Conservation (phyloP, 2,113 vertebrate genomes). For the Tragelaphus buxtoni region DNA sequence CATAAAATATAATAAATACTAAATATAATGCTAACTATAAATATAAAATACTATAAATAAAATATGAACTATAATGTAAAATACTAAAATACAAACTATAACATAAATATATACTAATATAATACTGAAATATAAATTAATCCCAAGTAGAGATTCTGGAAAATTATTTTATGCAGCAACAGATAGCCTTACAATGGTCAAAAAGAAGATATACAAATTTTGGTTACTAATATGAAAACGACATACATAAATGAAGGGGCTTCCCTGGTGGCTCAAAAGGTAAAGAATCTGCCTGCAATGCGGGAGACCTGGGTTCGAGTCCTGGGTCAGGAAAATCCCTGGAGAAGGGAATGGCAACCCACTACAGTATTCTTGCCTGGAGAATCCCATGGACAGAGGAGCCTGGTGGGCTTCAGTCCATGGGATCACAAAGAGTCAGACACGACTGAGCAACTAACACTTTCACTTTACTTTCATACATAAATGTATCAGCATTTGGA, state of each 20-base stretch:
- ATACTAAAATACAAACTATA: neutral
- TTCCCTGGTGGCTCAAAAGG: neutral
- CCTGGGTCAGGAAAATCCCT: neutral
- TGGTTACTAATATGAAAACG: slow-evolving; percentile 51
- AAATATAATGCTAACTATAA: neutral
- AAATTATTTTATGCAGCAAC: neutral
- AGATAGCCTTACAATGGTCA: slow-evolving; percentile 16
- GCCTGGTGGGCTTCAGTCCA: neutral
- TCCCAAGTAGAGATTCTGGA: neutral
- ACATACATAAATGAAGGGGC: neutral
- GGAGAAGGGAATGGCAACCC: neutral
- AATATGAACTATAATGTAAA: neutral
- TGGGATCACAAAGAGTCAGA: neutral
- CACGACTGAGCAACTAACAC: neutral
- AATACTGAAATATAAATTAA: neutral
- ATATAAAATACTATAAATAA: neutral
- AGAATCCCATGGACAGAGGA: neutral
- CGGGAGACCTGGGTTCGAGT: neutral
- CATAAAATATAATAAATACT: neutral
- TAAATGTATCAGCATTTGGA: slow-evolving; percentile 38
- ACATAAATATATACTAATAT: neutral
- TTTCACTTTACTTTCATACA: neutral
- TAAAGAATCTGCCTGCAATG: neutral
- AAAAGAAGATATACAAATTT: neutral
- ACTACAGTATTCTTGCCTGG: neutral